Evolutionary conservation across 2,113 vertebrate genomes (phyloP).

Genomic region (Gymnarchus niloticus): DNA sequence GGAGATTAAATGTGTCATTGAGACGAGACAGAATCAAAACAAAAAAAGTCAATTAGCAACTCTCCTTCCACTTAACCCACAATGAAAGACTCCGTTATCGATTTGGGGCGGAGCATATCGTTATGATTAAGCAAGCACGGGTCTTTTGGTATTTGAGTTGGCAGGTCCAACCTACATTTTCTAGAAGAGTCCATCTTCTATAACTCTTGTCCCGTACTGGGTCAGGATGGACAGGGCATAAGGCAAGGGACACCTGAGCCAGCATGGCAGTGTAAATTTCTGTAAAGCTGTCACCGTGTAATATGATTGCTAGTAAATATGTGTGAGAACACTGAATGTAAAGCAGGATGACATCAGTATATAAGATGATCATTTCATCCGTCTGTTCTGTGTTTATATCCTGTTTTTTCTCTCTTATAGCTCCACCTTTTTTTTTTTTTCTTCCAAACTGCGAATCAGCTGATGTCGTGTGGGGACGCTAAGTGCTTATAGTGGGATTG

Average conservation of each 20-base stretch:
- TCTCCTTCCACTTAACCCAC: background rate
- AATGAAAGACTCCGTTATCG: background rate
- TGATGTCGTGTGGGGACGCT: background rate
- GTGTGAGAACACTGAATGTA: background rate
- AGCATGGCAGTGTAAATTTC: background rate
- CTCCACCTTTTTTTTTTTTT: background rate
- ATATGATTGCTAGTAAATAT: background rate
- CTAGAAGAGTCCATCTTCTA: background rate
- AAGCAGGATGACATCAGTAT: background rate
- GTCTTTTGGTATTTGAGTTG: background rate
- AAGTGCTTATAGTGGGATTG: background rate
- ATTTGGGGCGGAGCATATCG: background rate
- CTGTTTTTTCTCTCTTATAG: background rate
- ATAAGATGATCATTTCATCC: background rate
- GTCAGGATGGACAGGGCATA: background rate
- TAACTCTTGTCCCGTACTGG: background rate
- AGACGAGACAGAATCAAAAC: background rate
- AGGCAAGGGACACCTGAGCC: background rate
- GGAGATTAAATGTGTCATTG: conserved; percentile 5
- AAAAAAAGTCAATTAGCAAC: background rate
- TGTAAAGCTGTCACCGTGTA: background rate
- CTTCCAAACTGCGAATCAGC: background rate
- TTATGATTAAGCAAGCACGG: background rate
- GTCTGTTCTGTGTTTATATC: background rate
- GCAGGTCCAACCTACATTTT: background rate